Base-by-base conservation (phyloP, 2,888 invertebrate genomes). In the Syrista parreyssii region DNA sequence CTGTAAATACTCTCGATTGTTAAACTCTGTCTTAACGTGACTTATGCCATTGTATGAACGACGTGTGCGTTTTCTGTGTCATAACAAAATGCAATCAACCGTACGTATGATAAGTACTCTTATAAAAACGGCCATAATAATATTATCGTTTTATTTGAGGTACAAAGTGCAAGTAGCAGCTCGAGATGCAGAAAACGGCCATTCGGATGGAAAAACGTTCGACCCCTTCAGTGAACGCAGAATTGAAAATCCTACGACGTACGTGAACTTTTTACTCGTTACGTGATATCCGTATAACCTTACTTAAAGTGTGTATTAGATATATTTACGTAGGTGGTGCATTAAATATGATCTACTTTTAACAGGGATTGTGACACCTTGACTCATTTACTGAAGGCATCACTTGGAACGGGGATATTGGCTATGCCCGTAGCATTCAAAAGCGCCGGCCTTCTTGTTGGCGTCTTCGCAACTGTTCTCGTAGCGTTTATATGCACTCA, bases 401-500 rank as follows among this genome's bases (percentile, higher is more conserved):
- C 98, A 68, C 94, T 99, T 78, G 99, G 99, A 35, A 98, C 98
- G 12, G 99, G 99, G 73, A 98, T 99, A 88, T 93, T 99, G 83
- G 94, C 98, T 1, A 97, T 99, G 97, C 99, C 99, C 0, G 94
- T 95, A 78, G 99, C 98, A 15, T 97, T 99, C 91, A 95, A 95
- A 91, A 94, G 95, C 90, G 95, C 98, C 11, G 99, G 99, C 68
- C 93, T 99, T 69, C 92, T 96, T 81, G 93, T 96, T 81, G 98
- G 99, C 75, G 94, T 98, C 81, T 93, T 97, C 86, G 95, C 97
- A 78, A 96, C 98, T 0, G 93, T 98, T 73, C 91, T 97, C 31
- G 97, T 98, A 32, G 97, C 98, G 55, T 91, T 97, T 74, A 94
- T 99, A 78, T 98, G 98, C 94, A 97, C 98, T 40, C 98, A 99